Evolutionary conservation across 2,888 invertebrate genomes (phyloP).

Genomic region (Phortica magna): DNA sequence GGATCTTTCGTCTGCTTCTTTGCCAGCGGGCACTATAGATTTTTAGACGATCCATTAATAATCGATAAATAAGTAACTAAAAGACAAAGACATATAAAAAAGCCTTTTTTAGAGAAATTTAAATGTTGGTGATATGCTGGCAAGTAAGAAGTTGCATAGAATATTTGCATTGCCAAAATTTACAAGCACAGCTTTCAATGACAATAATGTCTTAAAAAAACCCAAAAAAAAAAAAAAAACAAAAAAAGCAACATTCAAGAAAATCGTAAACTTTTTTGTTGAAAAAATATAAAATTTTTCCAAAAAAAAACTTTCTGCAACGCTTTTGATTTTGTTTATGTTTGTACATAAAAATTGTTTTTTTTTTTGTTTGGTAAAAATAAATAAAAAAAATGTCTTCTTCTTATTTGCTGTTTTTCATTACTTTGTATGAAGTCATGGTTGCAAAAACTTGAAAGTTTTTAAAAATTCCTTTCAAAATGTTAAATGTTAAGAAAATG

Average conservation of each 20-base stretch:
- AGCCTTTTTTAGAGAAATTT: no score
- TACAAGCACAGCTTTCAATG: not conserved
- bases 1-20: no score
- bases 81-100: no score
- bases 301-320: conserved; percentile 30
- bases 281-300: no score
- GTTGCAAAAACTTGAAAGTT: no score
- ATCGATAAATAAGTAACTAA: no score
- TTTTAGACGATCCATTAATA: no score
- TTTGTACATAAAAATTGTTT: not conserved
- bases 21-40: no score
- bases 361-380: conserved; percentile 31
- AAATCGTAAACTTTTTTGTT: conserved; percentile 60
- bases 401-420: no score
- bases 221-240: not conserved
- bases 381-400: conserved; percentile 6
- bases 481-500: conserved; percentile 40
- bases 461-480: conserved; percentile 10
- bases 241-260: conserved; percentile 37
- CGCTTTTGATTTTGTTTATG: conserved; percentile 20
- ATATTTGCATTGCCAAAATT: conserved; percentile 33
- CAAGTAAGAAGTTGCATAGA: no score
- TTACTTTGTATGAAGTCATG: no score
- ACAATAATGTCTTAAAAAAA: conserved; percentile 6
- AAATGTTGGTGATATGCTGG: no score